phyloP scores from a whole-genome alignment of 2,113 vertebrate species.

The Thryonomys swinderianus region DNA sequence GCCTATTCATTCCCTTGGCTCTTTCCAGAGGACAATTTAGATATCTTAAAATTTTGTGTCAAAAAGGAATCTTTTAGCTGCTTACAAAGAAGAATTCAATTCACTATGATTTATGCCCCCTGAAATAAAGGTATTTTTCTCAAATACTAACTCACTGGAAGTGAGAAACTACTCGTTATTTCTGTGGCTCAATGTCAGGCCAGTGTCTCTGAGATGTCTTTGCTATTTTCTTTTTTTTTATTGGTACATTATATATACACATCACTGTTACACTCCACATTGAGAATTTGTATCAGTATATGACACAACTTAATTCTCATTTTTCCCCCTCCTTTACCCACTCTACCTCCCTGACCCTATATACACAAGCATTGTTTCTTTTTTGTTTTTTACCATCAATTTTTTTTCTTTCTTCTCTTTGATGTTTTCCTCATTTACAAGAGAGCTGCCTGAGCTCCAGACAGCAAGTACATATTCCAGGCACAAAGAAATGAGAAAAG shows the following conservation, averaged over 20 bases:
- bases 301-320: no score
- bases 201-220: background rate
- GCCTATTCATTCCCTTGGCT: background rate
- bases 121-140: constrained; percentile 27
- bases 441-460: constrained; percentile 17
- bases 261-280: no score
- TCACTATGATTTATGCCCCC: background rate
- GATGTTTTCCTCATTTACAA: background rate
- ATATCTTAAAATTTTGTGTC: background rate
- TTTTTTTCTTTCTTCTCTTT: no score
- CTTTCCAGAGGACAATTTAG: background rate
- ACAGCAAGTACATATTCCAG: background rate
- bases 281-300: no score
- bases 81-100: background rate
- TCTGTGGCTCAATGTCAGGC: background rate
- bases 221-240: no score
- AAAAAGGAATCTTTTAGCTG: constrained; percentile 33
- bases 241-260: no score
- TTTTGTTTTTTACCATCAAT: no score
- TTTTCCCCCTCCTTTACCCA: no score
- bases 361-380: no score
- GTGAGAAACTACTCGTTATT: background rate
- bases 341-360: no score
- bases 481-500: constrained; percentile 5
- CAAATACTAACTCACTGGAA: background rate